Percentiles rank a stretch among this genome's conserved stretches.
These are phyloP conservation scores for Hymenochirus boettgeri DNA, from an alignment of 2,113 vertebrate species.

Conservation along the genomic window DNA sequence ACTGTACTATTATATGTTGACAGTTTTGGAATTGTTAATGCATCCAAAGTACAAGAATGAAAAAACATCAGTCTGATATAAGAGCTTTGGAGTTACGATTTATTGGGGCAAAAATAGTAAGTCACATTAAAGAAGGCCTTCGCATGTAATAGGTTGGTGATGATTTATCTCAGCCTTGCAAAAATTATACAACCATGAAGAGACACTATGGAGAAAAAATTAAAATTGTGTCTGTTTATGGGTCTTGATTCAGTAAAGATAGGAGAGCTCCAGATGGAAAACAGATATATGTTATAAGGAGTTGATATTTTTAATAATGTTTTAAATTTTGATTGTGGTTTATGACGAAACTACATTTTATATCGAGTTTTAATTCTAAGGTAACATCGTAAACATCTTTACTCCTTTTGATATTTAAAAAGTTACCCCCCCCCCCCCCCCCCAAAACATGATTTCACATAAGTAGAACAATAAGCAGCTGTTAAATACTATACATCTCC, in stretches of 20 bases:
- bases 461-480: too few species aligned
- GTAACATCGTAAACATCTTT: too few species aligned
- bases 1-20: conserved; percentile 70
- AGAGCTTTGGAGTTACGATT: conserved; percentile 78
- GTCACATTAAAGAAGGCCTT: conserved; percentile 72
- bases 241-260: conserved; percentile 73
- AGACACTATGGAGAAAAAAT: conserved; percentile 69
- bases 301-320: too few species aligned
- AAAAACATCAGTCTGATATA: conserved; percentile 57
- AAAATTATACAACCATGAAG: conserved; percentile 67
- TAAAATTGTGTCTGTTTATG: conserved; percentile 84
- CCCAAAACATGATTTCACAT: too few species aligned
- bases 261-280: conserved; percentile 66
- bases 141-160: conserved; percentile 78
- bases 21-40: conserved; percentile 54
- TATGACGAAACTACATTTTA: too few species aligned
- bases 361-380: too few species aligned
- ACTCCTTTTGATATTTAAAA: too few species aligned
- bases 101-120: conserved; percentile 72
- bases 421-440: too few species aligned
- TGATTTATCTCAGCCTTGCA: conserved; percentile 60
- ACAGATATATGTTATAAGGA: conserved; percentile 72
- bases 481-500: too few species aligned
- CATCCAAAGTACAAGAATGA: conserved; percentile 55
- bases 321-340: too few species aligned